Evolutionary conservation across 2,888 invertebrate species (phyloP).

Genomic region (Tupiocoris notatus): DNA sequence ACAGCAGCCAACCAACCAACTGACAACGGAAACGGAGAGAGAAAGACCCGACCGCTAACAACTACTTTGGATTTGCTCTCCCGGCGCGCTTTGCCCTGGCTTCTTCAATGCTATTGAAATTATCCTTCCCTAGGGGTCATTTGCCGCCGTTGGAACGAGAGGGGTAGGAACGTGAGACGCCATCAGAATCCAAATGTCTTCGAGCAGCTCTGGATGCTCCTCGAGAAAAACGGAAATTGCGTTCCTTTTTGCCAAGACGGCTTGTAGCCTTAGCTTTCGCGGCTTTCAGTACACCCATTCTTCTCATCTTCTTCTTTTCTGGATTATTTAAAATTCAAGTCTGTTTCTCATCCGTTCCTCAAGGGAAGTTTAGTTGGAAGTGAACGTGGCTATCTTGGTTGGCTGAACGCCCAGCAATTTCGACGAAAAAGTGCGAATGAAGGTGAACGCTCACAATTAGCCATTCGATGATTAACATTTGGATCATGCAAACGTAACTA

Average conservation of each 20-base stretch:
- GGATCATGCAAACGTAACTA: neutral
- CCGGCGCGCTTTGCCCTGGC: neutral
- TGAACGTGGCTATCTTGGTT: neutral
- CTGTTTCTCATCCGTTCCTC: neutral
- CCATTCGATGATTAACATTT: neutral
- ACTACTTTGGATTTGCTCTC: conserved; percentile 5
- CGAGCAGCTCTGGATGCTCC: neutral
- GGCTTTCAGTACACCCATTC: neutral
- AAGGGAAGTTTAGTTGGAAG: neutral
- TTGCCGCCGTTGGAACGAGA: neutral
- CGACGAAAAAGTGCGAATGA: neutral
- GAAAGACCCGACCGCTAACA: neutral
- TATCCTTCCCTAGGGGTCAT: neutral
- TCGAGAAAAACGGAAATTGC: neutral
- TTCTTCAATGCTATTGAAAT: neutral
- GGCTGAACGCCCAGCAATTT: neutral
- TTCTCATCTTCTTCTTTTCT: neutral
- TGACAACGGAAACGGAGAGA: neutral
- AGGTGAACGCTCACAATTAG: neutral
- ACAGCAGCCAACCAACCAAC: neutral
- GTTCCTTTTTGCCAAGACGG: neutral
- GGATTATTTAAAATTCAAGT: neutral
- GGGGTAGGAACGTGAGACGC: neutral
- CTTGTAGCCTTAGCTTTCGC: neutral
- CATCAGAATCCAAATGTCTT: neutral